Base-by-base conservation (phyloP, 1,140 invertebrate genomes). In the Orius insidiosus region DNA sequence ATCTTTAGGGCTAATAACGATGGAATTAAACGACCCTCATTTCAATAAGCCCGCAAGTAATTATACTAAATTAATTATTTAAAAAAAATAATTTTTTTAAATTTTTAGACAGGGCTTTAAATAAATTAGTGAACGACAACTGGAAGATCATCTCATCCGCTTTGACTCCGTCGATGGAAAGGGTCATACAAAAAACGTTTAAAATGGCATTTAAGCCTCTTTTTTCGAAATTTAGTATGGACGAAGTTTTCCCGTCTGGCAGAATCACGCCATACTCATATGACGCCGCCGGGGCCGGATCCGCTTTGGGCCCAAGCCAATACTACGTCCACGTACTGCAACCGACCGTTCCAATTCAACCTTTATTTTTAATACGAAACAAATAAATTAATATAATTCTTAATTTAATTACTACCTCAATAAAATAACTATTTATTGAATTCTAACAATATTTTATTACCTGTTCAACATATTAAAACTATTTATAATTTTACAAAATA, bases 91-190 rank as follows among this genome's bases (percentile, higher is more conserved):
- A 24, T 24, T 24, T 24, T 24, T 24, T 24, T 4, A 36, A 36
- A n/a, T 15, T 10, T 31, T 11, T 30, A 43, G 41, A 43, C 30
- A 9, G 41, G 30, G 41, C 41, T 10, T 30, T 43, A 11, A 43
- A 43, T 15, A 9, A 30, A 11, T 32, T 43, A 31, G 41, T 43
- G 8, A 43, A 43, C 41, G 41, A 43, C 24, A 43, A 43, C 24
- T 43, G 41, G 41, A 43, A 43, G 14, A 43, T 43, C 11, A 31
- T 43, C 2, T 30, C 41, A 5, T 6, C 5, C 5, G 41, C 41
- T 11, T 15, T 43, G 9, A 43, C 41, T 6, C 16, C 41, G 16
- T 43, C 41, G 10, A 31, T 43, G 41, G 41, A 43, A n/a, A 43
- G 24, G 10, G 16, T 30, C 3, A 43, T 43, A 11, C 41, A 31